A percentile compares a stretch with the other conserved stretches of the same genome.
Evolutionary conservation across 2,113 vertebrate genomes (phyloP).

Genomic region (Lepus timidus): DNA sequence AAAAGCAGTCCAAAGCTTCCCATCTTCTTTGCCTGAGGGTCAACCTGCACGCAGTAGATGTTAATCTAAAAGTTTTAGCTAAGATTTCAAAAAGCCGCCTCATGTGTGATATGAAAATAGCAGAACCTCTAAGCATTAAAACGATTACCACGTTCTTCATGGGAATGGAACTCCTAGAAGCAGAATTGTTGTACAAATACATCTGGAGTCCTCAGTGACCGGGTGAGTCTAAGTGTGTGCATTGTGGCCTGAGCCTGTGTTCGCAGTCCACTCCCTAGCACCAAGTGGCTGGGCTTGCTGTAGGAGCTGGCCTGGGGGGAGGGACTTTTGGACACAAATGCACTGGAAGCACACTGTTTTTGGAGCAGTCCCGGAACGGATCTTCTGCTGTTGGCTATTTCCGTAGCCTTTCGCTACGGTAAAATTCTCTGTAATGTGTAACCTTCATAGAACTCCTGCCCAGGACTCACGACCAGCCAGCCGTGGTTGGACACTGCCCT

Average conservation of each 20-base stretch:
- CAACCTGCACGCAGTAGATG: conserved; percentile 39
- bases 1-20: conserved; percentile 69
- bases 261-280: background rate
- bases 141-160: background rate
- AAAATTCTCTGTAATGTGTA: background rate
- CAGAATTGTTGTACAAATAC: background rate
- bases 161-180: background rate
- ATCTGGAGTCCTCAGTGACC: background rate
- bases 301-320: background rate
- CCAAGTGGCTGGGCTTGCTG: background rate
- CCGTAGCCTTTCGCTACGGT: conserved; percentile 37
- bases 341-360: conserved; percentile 2
- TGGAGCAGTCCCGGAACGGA: conserved; percentile 37
- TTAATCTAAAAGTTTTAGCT: conserved; percentile 71
- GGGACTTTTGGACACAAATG: conserved; percentile 58
- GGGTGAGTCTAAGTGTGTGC: accelerated
- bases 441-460: conserved; percentile 53
- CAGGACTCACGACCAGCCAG: conserved; percentile 14
- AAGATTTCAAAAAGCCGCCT: conserved; percentile 37
- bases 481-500: conserved; percentile 55
- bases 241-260: background rate
- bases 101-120: conserved; percentile 45
- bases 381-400: conserved; percentile 33
- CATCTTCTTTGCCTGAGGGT: conserved; percentile 10
- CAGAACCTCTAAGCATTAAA: background rate